phyloP scores from a whole-genome alignment of 2,113 vertebrate genomes.

The Chitala chitala region DNA sequence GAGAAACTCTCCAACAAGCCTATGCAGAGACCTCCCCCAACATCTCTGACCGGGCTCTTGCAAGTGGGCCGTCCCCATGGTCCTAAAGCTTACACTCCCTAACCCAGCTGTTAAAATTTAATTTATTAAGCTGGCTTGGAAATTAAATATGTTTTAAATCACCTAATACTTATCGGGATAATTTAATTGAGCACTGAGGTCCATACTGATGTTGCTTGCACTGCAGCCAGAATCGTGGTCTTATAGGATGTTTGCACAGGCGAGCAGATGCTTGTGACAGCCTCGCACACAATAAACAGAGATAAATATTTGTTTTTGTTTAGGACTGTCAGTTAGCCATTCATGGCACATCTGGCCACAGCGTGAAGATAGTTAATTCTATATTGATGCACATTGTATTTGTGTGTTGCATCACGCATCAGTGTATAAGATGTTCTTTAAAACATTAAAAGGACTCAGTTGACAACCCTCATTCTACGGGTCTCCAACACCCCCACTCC shows the following conservation, averaged over 20 bases:
- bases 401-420: not conserved
- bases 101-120: not conserved
- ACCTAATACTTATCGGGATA: not conserved
- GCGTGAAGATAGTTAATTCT: not conserved
- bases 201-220: not conserved
- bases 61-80: conserved; percentile 29
- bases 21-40: conserved; percentile 49
- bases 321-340: too few relatives aligned
- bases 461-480: not conserved
- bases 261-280: too few relatives aligned
- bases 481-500: conserved; percentile 32
- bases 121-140: not conserved
- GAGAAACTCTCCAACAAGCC: conserved; percentile 44
- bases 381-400: too few relatives aligned
- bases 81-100: conserved; percentile 33
- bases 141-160: not conserved
- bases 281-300: not conserved
- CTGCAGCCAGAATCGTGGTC: not conserved
- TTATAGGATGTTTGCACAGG: too few relatives aligned
- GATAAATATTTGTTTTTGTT: not conserved
- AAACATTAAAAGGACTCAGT: not conserved
- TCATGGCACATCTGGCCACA: too few relatives aligned
- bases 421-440: not conserved
- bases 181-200: not conserved
- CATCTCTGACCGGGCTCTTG: conserved; percentile 26